phyloP scores from a whole-genome alignment of 2,113 vertebrate genomes.

The Boulengeromyrus knoepffleri region DNA sequence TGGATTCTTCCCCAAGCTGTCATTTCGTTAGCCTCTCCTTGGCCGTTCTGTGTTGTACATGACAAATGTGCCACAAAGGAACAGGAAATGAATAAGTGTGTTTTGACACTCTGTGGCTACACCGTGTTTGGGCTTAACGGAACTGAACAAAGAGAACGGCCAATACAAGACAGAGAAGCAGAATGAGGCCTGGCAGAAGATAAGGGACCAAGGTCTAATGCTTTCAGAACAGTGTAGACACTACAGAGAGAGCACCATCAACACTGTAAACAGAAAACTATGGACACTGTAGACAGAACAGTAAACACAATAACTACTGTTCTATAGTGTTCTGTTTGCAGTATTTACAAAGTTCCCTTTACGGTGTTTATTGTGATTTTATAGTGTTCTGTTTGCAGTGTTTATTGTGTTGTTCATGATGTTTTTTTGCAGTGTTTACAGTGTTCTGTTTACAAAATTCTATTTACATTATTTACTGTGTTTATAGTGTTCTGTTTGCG shows the following conservation, averaged over 20 bases:
- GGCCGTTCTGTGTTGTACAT: slow-evolving; percentile 17
- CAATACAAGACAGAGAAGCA: neutral
- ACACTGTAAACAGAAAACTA: neutral
- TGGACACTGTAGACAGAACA: neutral
- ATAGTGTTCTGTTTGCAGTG: neutral
- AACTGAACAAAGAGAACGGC: neutral
- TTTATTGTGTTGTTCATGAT: neutral
- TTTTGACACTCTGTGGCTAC: neutral
- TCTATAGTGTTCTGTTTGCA: neutral
- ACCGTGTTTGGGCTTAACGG: neutral
- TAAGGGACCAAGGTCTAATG: neutral
- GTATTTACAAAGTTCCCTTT: neutral
- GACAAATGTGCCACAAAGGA: slow-evolving; percentile 26
- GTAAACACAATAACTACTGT: neutral
- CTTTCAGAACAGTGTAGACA: neutral
- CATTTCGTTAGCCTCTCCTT: neutral
- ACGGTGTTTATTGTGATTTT: neutral
- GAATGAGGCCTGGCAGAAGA: neutral
- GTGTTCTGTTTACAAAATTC: neutral
- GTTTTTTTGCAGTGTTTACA: neutral
- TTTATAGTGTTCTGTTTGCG: neutral
- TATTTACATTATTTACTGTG: too few species aligned
- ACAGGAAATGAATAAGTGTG: slow-evolving; percentile 27
- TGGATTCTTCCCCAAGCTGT: neutral
- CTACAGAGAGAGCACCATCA: neutral